Percentiles rank a stretch among this genome's conserved stretches.
Evolutionary conservation across 2,888 invertebrate species (phyloP).

Genomic region (Parthenolecanium corni): DNA sequence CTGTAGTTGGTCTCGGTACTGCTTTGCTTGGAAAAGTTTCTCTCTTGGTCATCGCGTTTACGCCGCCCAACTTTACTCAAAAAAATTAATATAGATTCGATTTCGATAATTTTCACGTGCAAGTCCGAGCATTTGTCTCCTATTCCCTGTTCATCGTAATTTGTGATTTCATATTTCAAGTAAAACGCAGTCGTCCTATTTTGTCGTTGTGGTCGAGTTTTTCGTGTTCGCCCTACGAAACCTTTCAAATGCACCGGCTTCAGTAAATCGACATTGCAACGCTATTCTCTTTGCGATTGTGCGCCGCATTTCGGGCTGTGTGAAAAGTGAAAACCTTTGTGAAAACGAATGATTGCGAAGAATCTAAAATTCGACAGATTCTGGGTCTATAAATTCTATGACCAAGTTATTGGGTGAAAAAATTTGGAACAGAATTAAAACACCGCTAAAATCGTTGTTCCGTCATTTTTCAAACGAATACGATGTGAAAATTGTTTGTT

Average conservation of each 20-base stretch:
- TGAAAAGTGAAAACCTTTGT: neutral
- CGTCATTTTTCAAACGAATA: neutral
- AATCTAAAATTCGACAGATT: neutral
- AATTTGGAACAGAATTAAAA: too few relatives aligned
- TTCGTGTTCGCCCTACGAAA: neutral
- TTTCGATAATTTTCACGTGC: too few relatives aligned
- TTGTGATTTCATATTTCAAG: too few relatives aligned
- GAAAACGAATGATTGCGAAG: neutral
- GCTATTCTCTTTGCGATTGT: neutral
- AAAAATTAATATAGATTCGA: neutral
- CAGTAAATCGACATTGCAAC: neutral
- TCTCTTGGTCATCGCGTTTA: neutral
- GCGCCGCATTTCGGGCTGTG: neutral
- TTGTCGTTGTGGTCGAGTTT: too few relatives aligned
- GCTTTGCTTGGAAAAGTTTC: neutral
- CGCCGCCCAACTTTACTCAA: neutral
- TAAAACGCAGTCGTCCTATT: too few relatives aligned
- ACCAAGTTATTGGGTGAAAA: neutral
- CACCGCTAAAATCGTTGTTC: too few relatives aligned
- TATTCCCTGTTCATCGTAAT: too few relatives aligned
- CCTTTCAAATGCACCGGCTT: conserved; percentile 9
- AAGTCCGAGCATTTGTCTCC: too few relatives aligned
- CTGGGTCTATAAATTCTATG: neutral
- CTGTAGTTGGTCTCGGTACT: neutral
- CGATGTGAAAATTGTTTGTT: neutral